Conservation (phyloP, 2,888 invertebrate genomes). For the Lampropteryx suffumata region DNA sequence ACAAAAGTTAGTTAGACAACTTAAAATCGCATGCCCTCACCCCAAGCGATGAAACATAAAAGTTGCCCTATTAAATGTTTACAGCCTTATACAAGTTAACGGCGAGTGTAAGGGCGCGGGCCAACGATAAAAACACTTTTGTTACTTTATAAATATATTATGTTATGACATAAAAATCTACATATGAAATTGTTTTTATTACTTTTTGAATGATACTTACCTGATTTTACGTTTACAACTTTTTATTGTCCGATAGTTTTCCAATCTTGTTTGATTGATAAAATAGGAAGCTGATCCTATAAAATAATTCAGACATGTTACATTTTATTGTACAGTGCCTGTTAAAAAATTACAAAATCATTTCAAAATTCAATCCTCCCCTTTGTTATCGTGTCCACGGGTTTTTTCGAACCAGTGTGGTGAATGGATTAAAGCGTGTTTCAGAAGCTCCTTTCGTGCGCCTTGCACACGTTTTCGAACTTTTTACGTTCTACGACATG, state of each 20-base stretch:
- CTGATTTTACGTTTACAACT: slow-evolving; percentile 24
- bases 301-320: slow-evolving; percentile 1
- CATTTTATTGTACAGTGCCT: background rate
- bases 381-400: no score
- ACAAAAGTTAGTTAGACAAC: slow-evolving; percentile 29
- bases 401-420: no score
- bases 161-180: slow-evolving; percentile 35
- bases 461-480: no score
- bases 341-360: no score
- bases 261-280: background rate
- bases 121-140: slow-evolving; percentile 47
- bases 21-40: slow-evolving; percentile 37
- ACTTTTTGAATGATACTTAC: slow-evolving; percentile 32
- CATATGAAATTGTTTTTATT: slow-evolving; percentile 37
- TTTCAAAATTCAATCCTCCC: no score
- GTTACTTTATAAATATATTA: slow-evolving; percentile 43
- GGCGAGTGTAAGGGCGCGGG: slow-evolving; percentile 43
- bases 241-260: slow-evolving; percentile 23
- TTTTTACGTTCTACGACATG: no score
- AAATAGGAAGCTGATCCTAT: background rate
- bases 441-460: no score
- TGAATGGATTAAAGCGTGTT: no score
- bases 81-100: slow-evolving; percentile 57
- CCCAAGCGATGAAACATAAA: slow-evolving; percentile 59
- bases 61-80: slow-evolving; percentile 77